Percentiles rank a stretch among this genome's conserved stretches.
phyloP scores from a whole-genome alignment of 2,888 invertebrate species.

The Labia minor region DNA sequence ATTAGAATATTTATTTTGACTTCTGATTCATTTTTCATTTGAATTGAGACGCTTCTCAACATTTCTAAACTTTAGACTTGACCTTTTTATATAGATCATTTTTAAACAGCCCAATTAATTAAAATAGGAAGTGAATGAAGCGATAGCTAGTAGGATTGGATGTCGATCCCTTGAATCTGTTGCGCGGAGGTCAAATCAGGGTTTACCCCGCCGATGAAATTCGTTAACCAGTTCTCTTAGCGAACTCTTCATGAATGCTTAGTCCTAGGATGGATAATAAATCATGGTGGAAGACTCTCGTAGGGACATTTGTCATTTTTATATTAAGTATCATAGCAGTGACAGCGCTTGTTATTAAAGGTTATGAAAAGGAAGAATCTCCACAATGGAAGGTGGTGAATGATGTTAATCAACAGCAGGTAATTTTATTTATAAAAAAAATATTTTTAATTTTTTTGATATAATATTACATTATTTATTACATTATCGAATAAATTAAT shows the following conservation, averaged over 20 bases:
- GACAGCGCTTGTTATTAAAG: neutral
- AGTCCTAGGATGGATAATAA: neutral
- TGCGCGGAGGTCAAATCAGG: constrained; percentile 1
- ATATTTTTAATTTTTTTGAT: too few relatives aligned
- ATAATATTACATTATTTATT: too few relatives aligned
- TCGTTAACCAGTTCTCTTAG: neutral
- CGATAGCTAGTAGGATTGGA: neutral
- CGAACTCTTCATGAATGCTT: neutral
- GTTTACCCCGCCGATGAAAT: neutral
- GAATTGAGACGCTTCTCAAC: too few relatives aligned
- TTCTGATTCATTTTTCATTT: too few relatives aligned
- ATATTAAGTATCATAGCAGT: neutral
- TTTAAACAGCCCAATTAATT: neutral
- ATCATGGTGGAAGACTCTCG: neutral
- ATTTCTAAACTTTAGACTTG: constrained; percentile 13
- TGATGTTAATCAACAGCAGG: too few relatives aligned
- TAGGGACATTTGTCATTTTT: neutral
- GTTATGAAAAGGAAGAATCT: too few relatives aligned
- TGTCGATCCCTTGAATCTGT: neutral
- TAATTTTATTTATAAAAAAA: too few relatives aligned
- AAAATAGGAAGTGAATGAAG: neutral
- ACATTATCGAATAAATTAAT: too few relatives aligned
- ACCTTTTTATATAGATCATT: neutral
- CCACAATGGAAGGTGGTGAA: too few relatives aligned
- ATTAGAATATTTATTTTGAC: neutral